Evolutionary conservation across 2,797 vertebrate genomes (phyloP).

Genomic region (Mallotus villosus): DNA sequence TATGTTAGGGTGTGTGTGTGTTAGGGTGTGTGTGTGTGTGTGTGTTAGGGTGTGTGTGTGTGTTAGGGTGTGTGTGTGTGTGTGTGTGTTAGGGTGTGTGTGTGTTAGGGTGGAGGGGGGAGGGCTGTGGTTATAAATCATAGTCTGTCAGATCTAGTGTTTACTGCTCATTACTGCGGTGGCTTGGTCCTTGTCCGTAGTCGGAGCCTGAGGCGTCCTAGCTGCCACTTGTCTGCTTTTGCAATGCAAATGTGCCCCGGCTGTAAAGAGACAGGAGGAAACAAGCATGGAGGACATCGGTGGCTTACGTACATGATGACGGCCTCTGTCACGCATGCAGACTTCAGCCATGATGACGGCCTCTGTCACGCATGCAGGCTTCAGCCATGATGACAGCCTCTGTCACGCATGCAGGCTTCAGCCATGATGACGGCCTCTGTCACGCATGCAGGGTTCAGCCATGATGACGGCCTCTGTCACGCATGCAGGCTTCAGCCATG

Average conservation of each 20-base stretch:
- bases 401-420: too few relatives aligned
- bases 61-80: too few relatives aligned
- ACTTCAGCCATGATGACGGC: too few relatives aligned
- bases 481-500: too few relatives aligned
- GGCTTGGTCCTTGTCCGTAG: conserved; percentile 9
- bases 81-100: too few relatives aligned
- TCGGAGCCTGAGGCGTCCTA: background rate
- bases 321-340: conserved; percentile 16
- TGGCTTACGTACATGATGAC: conserved; percentile 26
- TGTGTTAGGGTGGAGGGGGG: background rate
- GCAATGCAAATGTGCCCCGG: conserved; percentile 33
- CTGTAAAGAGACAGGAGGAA: conserved; percentile 28
- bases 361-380: too few relatives aligned
- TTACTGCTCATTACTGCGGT: conserved; percentile 25
- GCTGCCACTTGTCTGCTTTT: conserved; percentile 18
- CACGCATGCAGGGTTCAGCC: too few relatives aligned
- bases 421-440: too few relatives aligned
- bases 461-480: too few relatives aligned
- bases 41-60: too few relatives aligned
- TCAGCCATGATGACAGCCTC: too few relatives aligned
- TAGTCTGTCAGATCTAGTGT: conserved; percentile 19
- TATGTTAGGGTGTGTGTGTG: background rate
- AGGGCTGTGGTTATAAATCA: conserved; percentile 18
- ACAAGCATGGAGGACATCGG: background rate
- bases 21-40: background rate